Evolutionary conservation across 2,797 vertebrate species (phyloP).

Genomic region (Sebastes diaconus): DNA sequence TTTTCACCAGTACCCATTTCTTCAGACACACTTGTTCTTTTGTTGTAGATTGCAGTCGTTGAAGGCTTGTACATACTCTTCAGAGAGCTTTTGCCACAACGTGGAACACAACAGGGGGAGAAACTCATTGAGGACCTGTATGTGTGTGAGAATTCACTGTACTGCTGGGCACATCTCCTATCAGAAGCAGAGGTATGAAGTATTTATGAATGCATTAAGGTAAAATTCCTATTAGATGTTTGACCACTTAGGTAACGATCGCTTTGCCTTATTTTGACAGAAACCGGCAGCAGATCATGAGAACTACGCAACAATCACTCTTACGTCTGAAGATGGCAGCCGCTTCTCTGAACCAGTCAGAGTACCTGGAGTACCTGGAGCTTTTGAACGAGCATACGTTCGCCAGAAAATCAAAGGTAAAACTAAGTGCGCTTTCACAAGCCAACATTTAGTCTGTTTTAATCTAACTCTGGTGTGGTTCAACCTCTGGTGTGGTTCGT

Average conservation of each 20-base stretch:
- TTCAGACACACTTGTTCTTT: fast-evolving
- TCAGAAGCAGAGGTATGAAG: conserved; percentile 39
- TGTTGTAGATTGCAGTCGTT: conserved; percentile 66
- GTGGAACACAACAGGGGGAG: conserved; percentile 6
- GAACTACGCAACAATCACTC: conserved; percentile 39
- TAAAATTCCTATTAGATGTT: background rate
- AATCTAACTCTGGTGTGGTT: too few relatives aligned
- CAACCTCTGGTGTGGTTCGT: too few relatives aligned
- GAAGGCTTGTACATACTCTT: conserved; percentile 76
- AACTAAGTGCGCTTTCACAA: background rate
- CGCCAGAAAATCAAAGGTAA: conserved; percentile 67
- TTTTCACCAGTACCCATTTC: background rate
- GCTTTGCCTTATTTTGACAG: conserved; percentile 28
- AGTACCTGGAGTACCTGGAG: conserved; percentile 54
- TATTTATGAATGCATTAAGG: background rate
- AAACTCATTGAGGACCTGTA: conserved; percentile 58
- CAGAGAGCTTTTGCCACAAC: conserved; percentile 67
- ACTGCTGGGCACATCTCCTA: conserved; percentile 72
- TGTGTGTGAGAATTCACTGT: conserved; percentile 70
- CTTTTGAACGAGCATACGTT: conserved; percentile 57
- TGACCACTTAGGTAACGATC: background rate
- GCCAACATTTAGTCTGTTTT: too few relatives aligned
- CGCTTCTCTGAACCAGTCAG: conserved; percentile 70
- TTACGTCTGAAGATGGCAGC: conserved; percentile 27
- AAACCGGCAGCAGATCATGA: conserved; percentile 35